Evolutionary conservation across 2,888 invertebrate species (phyloP), one percentile per base, ranked within the genome.

Genomic region (Lamproptera curius): DNA sequence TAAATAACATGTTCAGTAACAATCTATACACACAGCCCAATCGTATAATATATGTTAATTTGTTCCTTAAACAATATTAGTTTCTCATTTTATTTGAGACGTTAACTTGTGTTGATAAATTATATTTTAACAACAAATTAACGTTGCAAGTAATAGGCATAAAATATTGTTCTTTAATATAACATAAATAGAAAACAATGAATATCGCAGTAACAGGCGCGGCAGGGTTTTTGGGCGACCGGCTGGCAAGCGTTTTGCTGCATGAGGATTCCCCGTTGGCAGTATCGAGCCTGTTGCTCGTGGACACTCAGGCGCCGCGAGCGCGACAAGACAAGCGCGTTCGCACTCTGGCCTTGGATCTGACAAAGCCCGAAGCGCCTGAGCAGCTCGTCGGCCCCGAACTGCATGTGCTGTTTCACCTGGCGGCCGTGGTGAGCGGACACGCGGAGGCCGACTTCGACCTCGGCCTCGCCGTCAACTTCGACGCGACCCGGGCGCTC

Each of bases 361-460:
- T 74, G 2, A 42, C 59, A 2, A 54, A 53, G 5, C 56, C 67
- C 6, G 65, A 56, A 0, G 73, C 71, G 14, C 70, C 74, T 2
- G 66, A 62, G 1, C 47, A 40, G 0, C 61, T 79, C 1, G 56
- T 81, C 5, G 55, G 62, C 3, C 11, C 59, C n/a, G 60, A 63
- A 13, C 62, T 65, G 31, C 67, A 68, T 43, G 63, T 74, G 8
- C 40, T 84, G 11, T 77, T 82, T 53, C 86, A 86, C 50, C 64
- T 86, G 1, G 85, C 85, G 1, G 85, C 86, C 13, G 61, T 80
- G 6, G 83, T 86, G 16, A 85, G 84, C 50, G 85, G 86, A 0
- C 71, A 72, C 36, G 80, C 85, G 8, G 86, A 86, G 63, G 60
- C 57, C 0, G 76, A 85, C 50, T 79, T 84, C 46, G 80, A 85